These are phyloP conservation scores for Hydrozoanthus gracilis DNA, from an alignment of 92 coral and sea anemone genomes.

Conservation along the genomic window DNA sequence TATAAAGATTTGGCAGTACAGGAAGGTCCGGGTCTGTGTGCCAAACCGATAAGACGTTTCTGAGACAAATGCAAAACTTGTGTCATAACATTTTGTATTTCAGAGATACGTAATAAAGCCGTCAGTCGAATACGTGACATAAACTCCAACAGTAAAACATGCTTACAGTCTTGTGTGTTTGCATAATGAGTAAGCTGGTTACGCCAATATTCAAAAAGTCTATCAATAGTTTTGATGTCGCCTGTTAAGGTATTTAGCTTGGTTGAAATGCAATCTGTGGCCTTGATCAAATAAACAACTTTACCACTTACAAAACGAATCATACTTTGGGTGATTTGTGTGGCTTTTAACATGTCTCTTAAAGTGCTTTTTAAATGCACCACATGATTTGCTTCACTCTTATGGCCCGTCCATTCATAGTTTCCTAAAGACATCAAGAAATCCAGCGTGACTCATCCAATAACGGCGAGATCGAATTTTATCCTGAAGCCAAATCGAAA, in stretches of 20 bases:
- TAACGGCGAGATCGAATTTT: constrained; percentile 19
- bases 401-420: constrained; percentile 21
- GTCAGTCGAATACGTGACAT: too few species aligned
- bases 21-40: too few species aligned
- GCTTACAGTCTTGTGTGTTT: too few species aligned
- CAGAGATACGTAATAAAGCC: too few species aligned
- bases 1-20: too few species aligned
- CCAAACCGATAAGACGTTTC: too few species aligned
- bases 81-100: too few species aligned
- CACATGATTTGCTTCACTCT: constrained; percentile 37
- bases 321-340: background rate
- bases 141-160: too few species aligned
- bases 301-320: constrained; percentile 30
- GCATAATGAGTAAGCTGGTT: too few species aligned
- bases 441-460: constrained; percentile 1
- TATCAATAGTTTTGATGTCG: too few species aligned
- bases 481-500: constrained; percentile 24
- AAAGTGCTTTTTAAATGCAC: background rate
- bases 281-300: constrained; percentile 46
- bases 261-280: constrained; percentile 5
- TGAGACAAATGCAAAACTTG: too few species aligned
- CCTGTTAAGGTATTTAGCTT: background rate
- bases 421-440: constrained; percentile 19
- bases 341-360: background rate
- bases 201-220: too few species aligned